phyloP scores from a whole-genome alignment of 2,113 vertebrate genomes.

The Cacatua alba region DNA sequence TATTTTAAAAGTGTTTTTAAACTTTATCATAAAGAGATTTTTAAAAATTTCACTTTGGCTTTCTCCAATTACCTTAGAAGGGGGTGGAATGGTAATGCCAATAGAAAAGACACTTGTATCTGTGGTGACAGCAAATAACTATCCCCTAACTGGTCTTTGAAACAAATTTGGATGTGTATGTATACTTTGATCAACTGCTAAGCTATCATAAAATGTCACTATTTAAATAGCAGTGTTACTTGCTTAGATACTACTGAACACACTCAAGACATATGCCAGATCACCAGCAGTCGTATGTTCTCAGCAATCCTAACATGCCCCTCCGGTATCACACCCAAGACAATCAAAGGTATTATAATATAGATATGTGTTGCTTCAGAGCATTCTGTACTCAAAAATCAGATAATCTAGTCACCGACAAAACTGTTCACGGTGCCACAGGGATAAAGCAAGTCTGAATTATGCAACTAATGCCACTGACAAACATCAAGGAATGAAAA shows the following conservation, averaged over 20 bases:
- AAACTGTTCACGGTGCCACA: not conserved
- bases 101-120: not conserved
- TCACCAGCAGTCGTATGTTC: not conserved
- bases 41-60: not conserved
- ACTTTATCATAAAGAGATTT: not conserved
- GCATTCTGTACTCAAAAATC: not conserved
- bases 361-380: not conserved
- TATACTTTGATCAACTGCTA: not conserved
- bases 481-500: not conserved
- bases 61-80: not conserved
- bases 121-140: not conserved
- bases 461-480: not conserved
- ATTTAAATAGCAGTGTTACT: not conserved
- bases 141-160: not conserved
- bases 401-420: not conserved
- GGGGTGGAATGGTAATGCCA: not conserved
- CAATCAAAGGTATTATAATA: not conserved
- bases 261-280: not conserved
- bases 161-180: not conserved
- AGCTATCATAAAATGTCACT: not conserved
- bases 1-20: not conserved
- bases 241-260: not conserved
- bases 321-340: not conserved
- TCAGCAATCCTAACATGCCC: not conserved
- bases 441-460: not conserved